A percentile compares a stretch with the other conserved stretches of the same genome.
phyloP scores from a whole-genome alignment of 1,140 invertebrate species.

The Diprion similis region DNA sequence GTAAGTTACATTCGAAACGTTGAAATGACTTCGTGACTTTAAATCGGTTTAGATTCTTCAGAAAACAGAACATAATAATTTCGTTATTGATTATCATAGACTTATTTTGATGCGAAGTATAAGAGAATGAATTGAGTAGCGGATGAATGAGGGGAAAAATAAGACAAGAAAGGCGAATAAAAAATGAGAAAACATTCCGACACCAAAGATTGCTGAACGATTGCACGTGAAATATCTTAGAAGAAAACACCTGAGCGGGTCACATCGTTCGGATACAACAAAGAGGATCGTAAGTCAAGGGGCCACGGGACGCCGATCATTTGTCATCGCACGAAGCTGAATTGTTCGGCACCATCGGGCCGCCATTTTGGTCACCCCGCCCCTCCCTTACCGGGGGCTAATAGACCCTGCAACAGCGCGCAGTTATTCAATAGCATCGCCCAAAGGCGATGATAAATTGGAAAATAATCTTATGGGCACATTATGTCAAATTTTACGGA shows the following conservation, averaged over 20 bases:
- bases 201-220: background rate
- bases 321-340: conserved; percentile 36
- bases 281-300: conserved; percentile 32
- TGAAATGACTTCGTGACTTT: no score
- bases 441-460: conserved; percentile 41
- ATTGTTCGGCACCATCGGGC: conserved; percentile 33
- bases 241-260: conserved; percentile 32
- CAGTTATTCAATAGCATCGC: conserved; percentile 25
- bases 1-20: no score
- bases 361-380: conserved; percentile 33
- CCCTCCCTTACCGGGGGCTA: conserved; percentile 30
- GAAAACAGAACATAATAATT: no score
- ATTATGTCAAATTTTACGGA: conserved; percentile 47
- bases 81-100: no score
- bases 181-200: background rate
- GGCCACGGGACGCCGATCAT: conserved; percentile 32
- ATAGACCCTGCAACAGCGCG: conserved; percentile 31
- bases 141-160: background rate
- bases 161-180: background rate
- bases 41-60: no score
- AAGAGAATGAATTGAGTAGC: background rate
- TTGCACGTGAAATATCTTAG: conserved; percentile 25
- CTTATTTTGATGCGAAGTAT: no score
- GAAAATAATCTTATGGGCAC: conserved; percentile 44
- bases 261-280: conserved; percentile 26